Conservation (phyloP, 2,888 invertebrate species). For the Heliconius aoede region DNA sequence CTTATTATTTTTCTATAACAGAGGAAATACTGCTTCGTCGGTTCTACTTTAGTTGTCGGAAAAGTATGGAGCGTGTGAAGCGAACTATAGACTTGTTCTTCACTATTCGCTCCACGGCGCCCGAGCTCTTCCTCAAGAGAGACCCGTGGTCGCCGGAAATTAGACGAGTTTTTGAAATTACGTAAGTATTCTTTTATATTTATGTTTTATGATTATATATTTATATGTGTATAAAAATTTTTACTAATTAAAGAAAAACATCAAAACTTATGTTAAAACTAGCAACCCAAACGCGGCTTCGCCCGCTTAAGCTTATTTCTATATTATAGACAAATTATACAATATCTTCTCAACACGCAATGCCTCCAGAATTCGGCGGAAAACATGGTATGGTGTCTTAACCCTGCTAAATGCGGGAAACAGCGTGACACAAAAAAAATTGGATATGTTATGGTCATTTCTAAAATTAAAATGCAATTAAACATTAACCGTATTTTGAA, state of each 20-base stretch:
- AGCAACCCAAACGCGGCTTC: no score
- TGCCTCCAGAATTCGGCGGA: no score
- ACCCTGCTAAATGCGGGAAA: no score
- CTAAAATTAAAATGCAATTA: not conserved
- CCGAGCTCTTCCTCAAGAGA: constrained; percentile 85
- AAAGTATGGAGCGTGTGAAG: constrained; percentile 84
- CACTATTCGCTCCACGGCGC: constrained; percentile 83
- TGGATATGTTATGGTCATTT: no score
- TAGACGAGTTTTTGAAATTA: constrained; percentile 79
- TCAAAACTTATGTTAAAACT: no score
- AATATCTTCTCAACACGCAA: no score
- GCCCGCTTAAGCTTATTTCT: no score
- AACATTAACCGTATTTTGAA: not conserved
- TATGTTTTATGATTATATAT: not conserved
- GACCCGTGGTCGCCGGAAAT: constrained; percentile 83
- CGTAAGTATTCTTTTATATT: constrained; percentile 70
- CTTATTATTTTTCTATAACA: constrained; percentile 53
- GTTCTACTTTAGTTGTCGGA: constrained; percentile 82
- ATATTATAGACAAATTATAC: no score
- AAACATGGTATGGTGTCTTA: no score
- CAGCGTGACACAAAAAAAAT: no score
- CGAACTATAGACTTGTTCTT: constrained; percentile 82
- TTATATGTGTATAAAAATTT: not conserved
- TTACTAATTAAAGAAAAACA: no score
- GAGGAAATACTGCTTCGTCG: constrained; percentile 83